These are phyloP conservation scores for Xylocampa areola DNA, from an alignment of 2,888 invertebrate species.

Conservation along the genomic window DNA sequence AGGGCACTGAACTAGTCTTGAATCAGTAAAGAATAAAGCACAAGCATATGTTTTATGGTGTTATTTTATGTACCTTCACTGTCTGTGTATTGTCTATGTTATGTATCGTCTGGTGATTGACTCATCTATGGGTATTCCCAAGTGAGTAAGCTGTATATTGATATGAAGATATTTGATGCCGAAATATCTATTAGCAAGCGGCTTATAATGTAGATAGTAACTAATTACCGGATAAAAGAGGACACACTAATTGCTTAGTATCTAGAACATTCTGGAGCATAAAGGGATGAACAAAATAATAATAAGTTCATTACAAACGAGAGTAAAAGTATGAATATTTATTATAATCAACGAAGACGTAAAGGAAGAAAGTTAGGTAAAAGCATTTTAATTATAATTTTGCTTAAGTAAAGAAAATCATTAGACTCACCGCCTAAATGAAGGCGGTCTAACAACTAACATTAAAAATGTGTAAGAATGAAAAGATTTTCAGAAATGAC, in stretches of 20 bases:
- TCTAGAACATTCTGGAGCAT: not conserved
- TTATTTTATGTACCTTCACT: not conserved
- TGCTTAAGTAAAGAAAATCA: constrained; percentile 20
- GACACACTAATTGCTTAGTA: not conserved
- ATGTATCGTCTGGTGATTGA: not conserved
- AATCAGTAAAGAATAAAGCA: not conserved
- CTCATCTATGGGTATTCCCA: no score
- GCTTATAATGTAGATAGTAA: no score
- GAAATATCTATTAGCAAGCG: no score
- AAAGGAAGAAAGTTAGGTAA: constrained; percentile 25
- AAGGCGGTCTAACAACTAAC: constrained; percentile 2
- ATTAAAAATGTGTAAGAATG: constrained; percentile 1
- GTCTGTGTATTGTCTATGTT: constrained; percentile 5
- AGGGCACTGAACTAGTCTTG: constrained; percentile 49
- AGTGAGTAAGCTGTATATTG: no score
- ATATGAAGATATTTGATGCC: no score
- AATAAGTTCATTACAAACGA: constrained; percentile 8
- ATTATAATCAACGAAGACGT: constrained; percentile 24
- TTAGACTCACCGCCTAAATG: constrained; percentile 6
- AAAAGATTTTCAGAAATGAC: not conserved
- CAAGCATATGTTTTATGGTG: not conserved
- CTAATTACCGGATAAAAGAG: no score
- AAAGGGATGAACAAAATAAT: constrained; percentile 5
- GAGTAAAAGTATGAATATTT: constrained; percentile 17
- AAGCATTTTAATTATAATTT: constrained; percentile 33